Evolutionary conservation across 2,113 vertebrate genomes (phyloP).

Genomic region (Serilophus lunatus): DNA sequence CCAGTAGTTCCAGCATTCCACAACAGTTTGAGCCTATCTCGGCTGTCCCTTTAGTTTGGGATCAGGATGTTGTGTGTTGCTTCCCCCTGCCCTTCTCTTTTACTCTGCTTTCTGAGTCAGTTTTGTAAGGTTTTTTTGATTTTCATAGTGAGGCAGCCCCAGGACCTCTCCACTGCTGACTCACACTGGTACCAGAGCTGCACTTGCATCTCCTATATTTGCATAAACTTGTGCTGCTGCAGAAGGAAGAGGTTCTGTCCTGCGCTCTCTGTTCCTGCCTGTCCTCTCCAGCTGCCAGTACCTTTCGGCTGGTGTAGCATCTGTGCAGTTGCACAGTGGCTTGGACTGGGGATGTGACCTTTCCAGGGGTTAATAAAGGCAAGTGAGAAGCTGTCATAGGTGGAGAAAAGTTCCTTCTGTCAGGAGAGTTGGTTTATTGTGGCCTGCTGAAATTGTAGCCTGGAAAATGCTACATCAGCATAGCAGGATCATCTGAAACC

Average conservation of each 20-base stretch:
- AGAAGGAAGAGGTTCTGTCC: not conserved
- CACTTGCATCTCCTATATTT: accelerated
- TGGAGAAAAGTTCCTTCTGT: not conserved
- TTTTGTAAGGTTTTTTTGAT: not conserved
- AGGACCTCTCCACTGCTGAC: not conserved
- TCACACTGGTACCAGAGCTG: not conserved
- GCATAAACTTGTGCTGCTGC: not conserved
- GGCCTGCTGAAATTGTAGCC: not conserved
- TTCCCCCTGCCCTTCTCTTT: not conserved
- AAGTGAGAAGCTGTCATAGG: not conserved
- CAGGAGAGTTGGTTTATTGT: not conserved
- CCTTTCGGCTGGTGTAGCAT: not conserved
- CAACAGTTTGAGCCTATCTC: not conserved
- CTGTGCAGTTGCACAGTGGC: not conserved
- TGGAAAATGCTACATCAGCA: not conserved
- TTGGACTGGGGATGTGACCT: not conserved
- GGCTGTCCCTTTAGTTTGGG: not conserved
- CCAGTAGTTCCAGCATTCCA: not conserved
- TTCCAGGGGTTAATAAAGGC: not conserved
- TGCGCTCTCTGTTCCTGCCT: not conserved
- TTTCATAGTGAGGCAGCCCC: not conserved
- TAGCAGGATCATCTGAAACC: not conserved
- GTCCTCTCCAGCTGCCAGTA: not conserved
- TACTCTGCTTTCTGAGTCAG: not conserved
- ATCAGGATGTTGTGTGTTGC: not conserved